Evolutionary conservation across 2,113 vertebrate species (phyloP).

Genomic region (Nyctereutes procyonoides): DNA sequence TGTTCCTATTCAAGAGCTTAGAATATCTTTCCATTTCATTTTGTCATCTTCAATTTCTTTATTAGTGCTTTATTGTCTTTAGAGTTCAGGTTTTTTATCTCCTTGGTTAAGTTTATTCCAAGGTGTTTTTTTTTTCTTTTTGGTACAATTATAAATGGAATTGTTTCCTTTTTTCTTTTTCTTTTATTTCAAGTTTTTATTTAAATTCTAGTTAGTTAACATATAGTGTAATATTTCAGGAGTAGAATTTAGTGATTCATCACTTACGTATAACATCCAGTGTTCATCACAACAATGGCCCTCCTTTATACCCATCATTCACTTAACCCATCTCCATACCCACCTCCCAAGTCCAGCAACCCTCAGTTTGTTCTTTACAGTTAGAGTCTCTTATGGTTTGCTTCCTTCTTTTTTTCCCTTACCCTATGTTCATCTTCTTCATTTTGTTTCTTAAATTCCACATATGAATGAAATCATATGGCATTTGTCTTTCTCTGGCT

Average conservation of each 20-base stretch:
- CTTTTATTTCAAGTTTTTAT: not conserved
- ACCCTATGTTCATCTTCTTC: not conserved
- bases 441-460: not conserved
- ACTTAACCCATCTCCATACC: not conserved
- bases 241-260: not conserved
- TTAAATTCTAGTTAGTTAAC: not conserved
- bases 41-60: not conserved
- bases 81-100: not conserved
- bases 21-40: not conserved
- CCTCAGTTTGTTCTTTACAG: not conserved
- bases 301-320: not conserved
- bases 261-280: not conserved
- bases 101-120: not conserved
- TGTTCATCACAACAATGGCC: not conserved
- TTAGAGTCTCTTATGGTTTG: not conserved
- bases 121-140: not conserved
- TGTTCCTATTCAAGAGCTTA: not conserved
- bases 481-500: not conserved
- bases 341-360: not conserved
- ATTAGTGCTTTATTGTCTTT: not conserved
- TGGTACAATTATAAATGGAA: not conserved
- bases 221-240: not conserved
- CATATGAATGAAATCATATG: not conserved
- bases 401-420: not conserved
- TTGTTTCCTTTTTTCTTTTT: not conserved